Conservation (phyloP, 2,888 invertebrate species). For the Cinara cedri region DNA sequence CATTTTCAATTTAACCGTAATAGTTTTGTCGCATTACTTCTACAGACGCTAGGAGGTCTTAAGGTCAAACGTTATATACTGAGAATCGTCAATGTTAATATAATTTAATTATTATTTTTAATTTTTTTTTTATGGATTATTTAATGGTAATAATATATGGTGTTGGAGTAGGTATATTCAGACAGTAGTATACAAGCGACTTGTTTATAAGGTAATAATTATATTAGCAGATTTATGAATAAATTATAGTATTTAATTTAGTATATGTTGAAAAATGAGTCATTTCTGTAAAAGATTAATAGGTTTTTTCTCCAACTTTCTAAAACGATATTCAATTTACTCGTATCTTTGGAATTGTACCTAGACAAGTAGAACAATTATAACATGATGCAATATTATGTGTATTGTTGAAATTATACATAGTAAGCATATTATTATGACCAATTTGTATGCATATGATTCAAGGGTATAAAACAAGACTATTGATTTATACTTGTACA, state of each 20-base stretch:
- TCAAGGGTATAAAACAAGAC: too few species aligned
- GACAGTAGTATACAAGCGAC: background rate
- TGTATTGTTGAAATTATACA: too few species aligned
- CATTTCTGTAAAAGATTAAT: background rate
- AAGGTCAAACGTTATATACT: conserved; percentile 19
- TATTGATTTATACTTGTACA: too few species aligned
- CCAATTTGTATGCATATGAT: too few species aligned
- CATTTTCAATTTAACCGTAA: conserved; percentile 1
- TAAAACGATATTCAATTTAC: conserved; percentile 14
- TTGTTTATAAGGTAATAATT: background rate
- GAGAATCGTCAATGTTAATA: background rate
- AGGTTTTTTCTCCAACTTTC: conserved; percentile 17
- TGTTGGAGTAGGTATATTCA: too few species aligned
- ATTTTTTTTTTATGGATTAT: conserved; percentile 12
- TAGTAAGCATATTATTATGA: too few species aligned
- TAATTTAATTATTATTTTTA: too few species aligned
- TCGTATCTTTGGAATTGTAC: background rate
- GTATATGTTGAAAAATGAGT: background rate
- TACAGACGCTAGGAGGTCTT: background rate
- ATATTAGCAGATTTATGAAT: background rate
- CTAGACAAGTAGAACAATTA: background rate
- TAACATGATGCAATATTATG: background rate
- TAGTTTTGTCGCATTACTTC: background rate
- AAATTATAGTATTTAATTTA: background rate
- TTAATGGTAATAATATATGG: conserved; percentile 6